Base-by-base conservation (phyloP, 2,797 vertebrate genomes). In the Onychomys leucogaster region DNA sequence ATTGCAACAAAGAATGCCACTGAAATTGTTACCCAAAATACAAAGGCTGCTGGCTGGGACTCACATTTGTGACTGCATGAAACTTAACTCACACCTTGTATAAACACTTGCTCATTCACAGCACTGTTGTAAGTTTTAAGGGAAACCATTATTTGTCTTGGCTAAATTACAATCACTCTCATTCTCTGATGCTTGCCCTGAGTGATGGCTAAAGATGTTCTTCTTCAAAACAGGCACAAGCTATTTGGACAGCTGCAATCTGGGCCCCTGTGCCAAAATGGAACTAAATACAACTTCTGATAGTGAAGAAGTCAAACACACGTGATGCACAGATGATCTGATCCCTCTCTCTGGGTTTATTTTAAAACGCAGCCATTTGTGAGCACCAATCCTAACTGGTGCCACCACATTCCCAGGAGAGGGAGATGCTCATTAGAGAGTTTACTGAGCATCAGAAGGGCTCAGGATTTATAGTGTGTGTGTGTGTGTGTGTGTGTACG, bases 71-170 rank as follows among this genome's bases (percentile, higher is more conserved):
- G 65, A 91, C 91, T 95, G 14, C 41, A 65, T 29, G 80, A 90
- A 91, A 97, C 96, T 94, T 95, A 89, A 96, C 90, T 97, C 97
- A 97, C 95, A 97, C 97, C 97, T 96, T 97, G 84, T 95, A 76
- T 83, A 97, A 97, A 96, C 97, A 96, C 87, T 97, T 96, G 97
- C 94, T 98, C 97, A 94, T 92, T 94, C 97, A 93, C 93, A 95
- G 98, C 90, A 61, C 91, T 86, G 91, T 76, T 83, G 65, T 84
- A 90, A 93, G 91, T 82, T 95, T 88, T 69, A 88, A 88, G 84
- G 77, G 94, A 96, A 96, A 93, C 49, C 84, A 96, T 91, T 95
- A 92, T 96, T 97, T 97, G 87, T 93, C 95, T 95, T 93, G 97
- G 94, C 93, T 96, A 85, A 75, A 96, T 90, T 46, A 96, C 87